Conservation (phyloP, 2,797 vertebrate species). For the Perodicticus potto region DNA sequence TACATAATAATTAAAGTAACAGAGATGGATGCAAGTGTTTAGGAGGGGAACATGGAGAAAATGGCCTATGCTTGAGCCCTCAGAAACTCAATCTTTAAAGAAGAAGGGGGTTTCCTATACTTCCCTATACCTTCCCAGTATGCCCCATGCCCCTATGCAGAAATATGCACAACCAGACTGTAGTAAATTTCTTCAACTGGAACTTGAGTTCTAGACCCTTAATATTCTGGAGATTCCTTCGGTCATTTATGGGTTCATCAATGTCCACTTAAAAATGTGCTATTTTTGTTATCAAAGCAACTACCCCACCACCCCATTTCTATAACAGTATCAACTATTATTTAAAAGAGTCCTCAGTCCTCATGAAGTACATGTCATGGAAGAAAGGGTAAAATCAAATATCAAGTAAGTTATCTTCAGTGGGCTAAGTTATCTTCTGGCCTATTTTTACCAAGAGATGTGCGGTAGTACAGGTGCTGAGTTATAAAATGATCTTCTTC, state of each 20-base stretch:
- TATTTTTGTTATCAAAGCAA: slow-evolving; percentile 27
- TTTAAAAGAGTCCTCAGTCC: slow-evolving; percentile 3
- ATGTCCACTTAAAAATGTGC: slow-evolving; percentile 20
- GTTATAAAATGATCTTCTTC: not conserved
- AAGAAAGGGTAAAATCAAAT: slow-evolving; percentile 48
- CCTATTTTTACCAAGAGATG: slow-evolving; percentile 25
- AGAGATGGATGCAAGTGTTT: not conserved
- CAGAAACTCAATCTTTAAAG: not conserved
- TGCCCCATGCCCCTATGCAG: not conserved
- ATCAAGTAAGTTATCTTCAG: slow-evolving; percentile 50
- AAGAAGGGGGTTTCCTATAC: not conserved
- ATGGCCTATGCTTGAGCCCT: not conserved
- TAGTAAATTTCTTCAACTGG: not conserved
- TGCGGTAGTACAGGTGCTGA: not conserved
- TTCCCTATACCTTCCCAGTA: not conserved
- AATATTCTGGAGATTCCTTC: not conserved
- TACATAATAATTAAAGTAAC: slow-evolving; percentile 14
- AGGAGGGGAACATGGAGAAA: not conserved
- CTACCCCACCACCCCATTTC: not conserved
- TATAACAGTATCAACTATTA: not conserved
- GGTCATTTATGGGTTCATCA: slow-evolving; percentile 10
- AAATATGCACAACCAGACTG: not conserved
- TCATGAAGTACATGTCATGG: slow-evolving; percentile 2
- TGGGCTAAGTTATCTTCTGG: slow-evolving; percentile 4
- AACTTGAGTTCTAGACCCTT: slow-evolving; percentile 12